Conservation (phyloP, 2,113 vertebrate genomes). For the Ranitomeya variabilis region DNA sequence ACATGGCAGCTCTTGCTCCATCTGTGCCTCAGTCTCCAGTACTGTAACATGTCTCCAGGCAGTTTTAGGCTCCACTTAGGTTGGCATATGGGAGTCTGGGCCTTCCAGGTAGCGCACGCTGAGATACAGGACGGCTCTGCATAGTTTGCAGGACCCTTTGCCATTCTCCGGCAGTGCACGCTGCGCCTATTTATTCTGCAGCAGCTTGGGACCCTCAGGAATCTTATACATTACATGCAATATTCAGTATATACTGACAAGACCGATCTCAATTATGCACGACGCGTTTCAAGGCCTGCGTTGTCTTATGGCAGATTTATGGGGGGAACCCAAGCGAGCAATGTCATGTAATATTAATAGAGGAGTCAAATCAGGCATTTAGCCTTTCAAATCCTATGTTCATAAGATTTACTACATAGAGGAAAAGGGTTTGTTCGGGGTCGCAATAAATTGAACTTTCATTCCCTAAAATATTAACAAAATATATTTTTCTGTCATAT, state of each 20-base stretch:
- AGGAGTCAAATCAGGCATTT: neutral
- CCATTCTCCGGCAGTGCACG: neutral
- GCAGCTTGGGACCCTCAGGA: slow-evolving; percentile 16
- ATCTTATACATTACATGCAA: neutral
- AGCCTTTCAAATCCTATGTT: neutral
- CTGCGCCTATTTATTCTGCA: neutral
- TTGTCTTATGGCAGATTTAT: neutral
- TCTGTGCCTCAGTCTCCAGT: neutral
- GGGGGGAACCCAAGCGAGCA: neutral
- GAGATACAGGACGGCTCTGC: neutral
- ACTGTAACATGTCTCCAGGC: neutral
- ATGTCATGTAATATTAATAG: neutral
- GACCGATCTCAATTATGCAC: neutral
- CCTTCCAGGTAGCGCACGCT: neutral
- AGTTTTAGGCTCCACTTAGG: neutral
- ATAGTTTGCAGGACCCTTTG: neutral
- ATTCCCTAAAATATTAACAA: too few species aligned
- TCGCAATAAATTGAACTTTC: too few species aligned
- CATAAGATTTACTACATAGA: neutral
- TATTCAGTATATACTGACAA: slow-evolving; percentile 1
- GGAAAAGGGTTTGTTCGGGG: too few species aligned
- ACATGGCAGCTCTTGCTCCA: neutral
- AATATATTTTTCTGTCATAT: too few species aligned
- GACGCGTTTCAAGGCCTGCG: neutral
- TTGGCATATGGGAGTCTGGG: neutral